phyloP scores from a whole-genome alignment of 2,797 vertebrate genomes.

The Schizopygopsis pylzovi region DNA sequence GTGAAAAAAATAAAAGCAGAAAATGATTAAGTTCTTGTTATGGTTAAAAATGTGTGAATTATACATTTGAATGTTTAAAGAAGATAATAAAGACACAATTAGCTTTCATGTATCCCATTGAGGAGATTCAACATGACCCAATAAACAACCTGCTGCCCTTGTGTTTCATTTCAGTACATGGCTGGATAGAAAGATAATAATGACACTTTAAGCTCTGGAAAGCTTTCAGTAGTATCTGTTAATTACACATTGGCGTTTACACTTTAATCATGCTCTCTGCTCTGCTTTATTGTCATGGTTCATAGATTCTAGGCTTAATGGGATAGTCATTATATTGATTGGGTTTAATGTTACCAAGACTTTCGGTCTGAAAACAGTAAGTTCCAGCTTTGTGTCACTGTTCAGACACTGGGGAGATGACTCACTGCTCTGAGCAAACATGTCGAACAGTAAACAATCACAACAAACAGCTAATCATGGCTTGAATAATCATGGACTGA shows the following conservation, averaged over 20 bases:
- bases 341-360: background rate
- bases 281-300: slow-evolving; percentile 37
- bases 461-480: slow-evolving; percentile 41
- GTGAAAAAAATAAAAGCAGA: background rate
- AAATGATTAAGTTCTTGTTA: background rate
- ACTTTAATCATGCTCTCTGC: slow-evolving; percentile 37
- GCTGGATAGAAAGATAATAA: slow-evolving; percentile 4
- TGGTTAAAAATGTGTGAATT: background rate
- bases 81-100: background rate
- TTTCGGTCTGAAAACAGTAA: slow-evolving; percentile 39
- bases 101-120: background rate
- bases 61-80: background rate
- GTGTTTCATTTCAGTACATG: slow-evolving; percentile 14
- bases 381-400: slow-evolving; percentile 40
- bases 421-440: slow-evolving; percentile 37
- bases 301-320: slow-evolving; percentile 29
- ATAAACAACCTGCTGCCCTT: background rate
- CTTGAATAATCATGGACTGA: slow-evolving; percentile 35
- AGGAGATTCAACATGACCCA: background rate
- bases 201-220: background rate
- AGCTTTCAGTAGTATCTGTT: slow-evolving; percentile 31
- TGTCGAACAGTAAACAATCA: slow-evolving; percentile 3
- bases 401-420: slow-evolving; percentile 16
- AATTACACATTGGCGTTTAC: slow-evolving; percentile 30
- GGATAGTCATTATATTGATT: slow-evolving; percentile 32